Evolutionary conservation across 2,888 invertebrate genomes (phyloP).

Genomic region (Phaonia tiefii): DNA sequence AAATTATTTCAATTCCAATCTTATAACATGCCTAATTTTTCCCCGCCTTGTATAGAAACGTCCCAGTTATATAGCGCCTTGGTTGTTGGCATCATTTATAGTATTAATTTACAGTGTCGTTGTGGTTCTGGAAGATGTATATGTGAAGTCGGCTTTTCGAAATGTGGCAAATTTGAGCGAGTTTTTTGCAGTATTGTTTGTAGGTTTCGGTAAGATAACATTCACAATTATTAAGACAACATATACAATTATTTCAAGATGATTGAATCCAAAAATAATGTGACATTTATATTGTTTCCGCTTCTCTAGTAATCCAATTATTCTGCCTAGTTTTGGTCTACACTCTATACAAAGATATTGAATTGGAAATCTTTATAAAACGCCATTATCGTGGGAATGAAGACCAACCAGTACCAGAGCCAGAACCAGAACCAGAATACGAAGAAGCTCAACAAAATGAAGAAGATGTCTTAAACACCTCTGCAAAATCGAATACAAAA

Average conservation of each 20-base stretch:
- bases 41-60: not conserved
- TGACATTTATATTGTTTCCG: not conserved
- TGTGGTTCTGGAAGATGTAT: conserved; percentile 9
- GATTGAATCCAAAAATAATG: not conserved
- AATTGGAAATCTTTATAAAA: conserved; percentile 20
- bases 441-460: too few relatives aligned
- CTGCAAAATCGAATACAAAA: too few relatives aligned
- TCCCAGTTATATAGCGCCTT: not conserved
- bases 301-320: conserved; percentile 16
- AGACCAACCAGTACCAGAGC: too few relatives aligned
- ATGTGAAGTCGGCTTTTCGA: not conserved
- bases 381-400: not conserved
- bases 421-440: too few relatives aligned
- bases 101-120: conserved; percentile 16
- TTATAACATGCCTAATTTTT: not conserved
- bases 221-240: not conserved
- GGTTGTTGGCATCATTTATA: conserved; percentile 16
- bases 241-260: not conserved
- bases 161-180: not conserved
- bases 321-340: conserved; percentile 2
- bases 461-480: too few relatives aligned
- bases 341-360: not conserved
- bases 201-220: conserved; percentile 5
- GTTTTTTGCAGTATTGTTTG: conserved; percentile 2
- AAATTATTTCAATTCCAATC: not conserved